Conservation (phyloP, 2,888 invertebrate genomes). For the Prenolepis imparis region DNA sequence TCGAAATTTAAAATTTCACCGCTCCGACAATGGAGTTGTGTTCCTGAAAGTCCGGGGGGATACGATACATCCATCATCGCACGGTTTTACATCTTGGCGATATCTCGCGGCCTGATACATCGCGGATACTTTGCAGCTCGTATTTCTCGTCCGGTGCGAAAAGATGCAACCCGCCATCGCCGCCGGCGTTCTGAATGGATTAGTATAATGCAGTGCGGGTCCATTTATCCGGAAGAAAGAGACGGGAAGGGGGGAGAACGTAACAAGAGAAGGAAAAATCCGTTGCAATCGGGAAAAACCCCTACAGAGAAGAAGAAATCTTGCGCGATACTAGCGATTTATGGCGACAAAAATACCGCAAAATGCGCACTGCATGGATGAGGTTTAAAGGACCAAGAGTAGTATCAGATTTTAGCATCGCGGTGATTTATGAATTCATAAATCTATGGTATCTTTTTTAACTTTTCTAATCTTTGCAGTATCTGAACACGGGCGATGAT, state of each 20-base stretch:
- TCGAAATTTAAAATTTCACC: constrained; percentile 22
- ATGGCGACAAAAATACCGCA: background rate
- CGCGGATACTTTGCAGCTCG: constrained; percentile 46
- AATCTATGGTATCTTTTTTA: background rate
- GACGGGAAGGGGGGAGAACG: background rate
- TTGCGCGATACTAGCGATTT: background rate
- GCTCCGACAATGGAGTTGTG: constrained; percentile 25
- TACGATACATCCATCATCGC: constrained; percentile 30
- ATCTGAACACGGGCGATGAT: background rate
- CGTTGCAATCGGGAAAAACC: background rate
- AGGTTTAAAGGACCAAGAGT: constrained; percentile 3
- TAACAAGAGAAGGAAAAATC: background rate
- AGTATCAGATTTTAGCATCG: background rate
- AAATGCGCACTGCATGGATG: background rate
- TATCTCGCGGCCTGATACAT: constrained; percentile 42
- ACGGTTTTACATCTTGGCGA: constrained; percentile 30
- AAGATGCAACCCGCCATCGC: constrained; percentile 46
- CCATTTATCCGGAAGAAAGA: constrained; percentile 45
- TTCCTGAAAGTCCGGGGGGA: background rate
- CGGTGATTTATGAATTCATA: constrained; percentile 24
- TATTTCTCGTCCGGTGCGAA: constrained; percentile 45
- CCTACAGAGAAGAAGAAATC: too few relatives aligned
- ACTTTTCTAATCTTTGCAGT: background rate
- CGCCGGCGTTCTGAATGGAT: constrained; percentile 56
- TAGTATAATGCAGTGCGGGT: constrained; percentile 56